These are phyloP conservation scores for Drosophila burlai DNA, from an alignment of 1,140 invertebrate species.

Conservation along the genomic window DNA sequence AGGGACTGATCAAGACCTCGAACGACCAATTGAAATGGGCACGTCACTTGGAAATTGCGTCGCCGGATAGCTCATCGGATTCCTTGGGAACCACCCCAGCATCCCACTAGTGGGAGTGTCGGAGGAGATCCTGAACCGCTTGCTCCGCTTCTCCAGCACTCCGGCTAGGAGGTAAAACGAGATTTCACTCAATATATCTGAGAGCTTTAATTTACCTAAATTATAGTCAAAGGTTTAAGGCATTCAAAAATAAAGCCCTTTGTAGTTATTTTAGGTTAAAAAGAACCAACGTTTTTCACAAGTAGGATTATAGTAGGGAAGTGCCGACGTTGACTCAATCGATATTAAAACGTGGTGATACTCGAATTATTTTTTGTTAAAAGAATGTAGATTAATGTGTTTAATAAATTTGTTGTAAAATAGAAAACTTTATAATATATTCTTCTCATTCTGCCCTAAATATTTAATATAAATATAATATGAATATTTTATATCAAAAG, in stretches of 20 bases:
- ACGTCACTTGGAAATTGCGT: not conserved
- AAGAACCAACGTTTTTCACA: too few species aligned
- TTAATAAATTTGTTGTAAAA: too few species aligned
- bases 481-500: not conserved
- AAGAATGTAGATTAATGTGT: too few species aligned
- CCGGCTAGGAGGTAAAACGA: not conserved
- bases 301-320: too few species aligned
- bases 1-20: slow-evolving; percentile 34
- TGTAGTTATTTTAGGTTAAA: too few species aligned
- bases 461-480: too few species aligned
- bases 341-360: not conserved
- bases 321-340: not conserved
- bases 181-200: not conserved
- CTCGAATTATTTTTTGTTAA: too few species aligned
- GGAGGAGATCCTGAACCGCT: not conserved
- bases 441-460: not conserved
- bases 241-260: not conserved
- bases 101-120: slow-evolving; percentile 1
- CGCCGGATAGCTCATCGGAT: not conserved
- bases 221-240: slow-evolving; percentile 1
- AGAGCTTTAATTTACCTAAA: slow-evolving; percentile 4
- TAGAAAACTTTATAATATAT: too few species aligned
- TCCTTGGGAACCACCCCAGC: not conserved
- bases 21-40: slow-evolving; percentile 23
- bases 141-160: not conserved